Percentiles rank a stretch among this genome's conserved stretches.
phyloP scores from a whole-genome alignment of 2,797 vertebrate species.

The Rhyacichthys aspro region DNA sequence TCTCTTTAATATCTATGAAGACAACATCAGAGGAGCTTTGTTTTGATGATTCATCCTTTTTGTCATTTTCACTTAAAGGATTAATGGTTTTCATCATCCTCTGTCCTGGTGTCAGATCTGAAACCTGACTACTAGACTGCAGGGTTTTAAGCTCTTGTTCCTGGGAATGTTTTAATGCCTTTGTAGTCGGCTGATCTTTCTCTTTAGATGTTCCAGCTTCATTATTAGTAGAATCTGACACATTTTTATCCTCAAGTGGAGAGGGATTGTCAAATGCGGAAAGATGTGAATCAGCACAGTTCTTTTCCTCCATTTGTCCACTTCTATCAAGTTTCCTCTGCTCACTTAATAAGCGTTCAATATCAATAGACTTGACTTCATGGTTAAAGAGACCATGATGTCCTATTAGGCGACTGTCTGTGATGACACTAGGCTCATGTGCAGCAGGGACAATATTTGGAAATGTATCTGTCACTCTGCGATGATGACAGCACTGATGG shows the following conservation, averaged over 20 bases:
- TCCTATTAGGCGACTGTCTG: constrained; percentile 83
- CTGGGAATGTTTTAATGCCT: constrained; percentile 7
- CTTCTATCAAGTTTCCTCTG: constrained; percentile 44
- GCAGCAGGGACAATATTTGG: constrained; percentile 34
- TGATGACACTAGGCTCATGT: constrained; percentile 83
- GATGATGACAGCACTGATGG: constrained; percentile 40
- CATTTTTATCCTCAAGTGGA: constrained; percentile 8
- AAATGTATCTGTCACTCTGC: constrained; percentile 44
- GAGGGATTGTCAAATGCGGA: constrained; percentile 18
- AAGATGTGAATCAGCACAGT: constrained; percentile 5
- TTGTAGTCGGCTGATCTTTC: constrained; percentile 7
- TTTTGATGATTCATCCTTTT: constrained; percentile 33
- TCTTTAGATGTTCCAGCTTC: constrained; percentile 27
- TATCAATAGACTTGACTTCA: constrained; percentile 88
- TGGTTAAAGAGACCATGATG: constrained; percentile 88
- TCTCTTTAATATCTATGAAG: constrained; percentile 16
- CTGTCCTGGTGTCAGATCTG: constrained; percentile 48
- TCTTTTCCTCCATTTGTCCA: constrained; percentile 27
- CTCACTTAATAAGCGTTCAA: constrained; percentile 82
- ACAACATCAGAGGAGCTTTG: constrained; percentile 7
- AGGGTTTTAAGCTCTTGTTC: constrained; percentile 22
- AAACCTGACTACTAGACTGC: constrained; percentile 25
- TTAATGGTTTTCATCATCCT: constrained; percentile 31
- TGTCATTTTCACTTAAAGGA: constrained; percentile 51
- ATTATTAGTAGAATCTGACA: constrained; percentile 19